A percentile compares a stretch with the other conserved stretches of the same genome.
phyloP scores from a whole-genome alignment of 2,113 vertebrate species.

The Plectropomus leopardus region DNA sequence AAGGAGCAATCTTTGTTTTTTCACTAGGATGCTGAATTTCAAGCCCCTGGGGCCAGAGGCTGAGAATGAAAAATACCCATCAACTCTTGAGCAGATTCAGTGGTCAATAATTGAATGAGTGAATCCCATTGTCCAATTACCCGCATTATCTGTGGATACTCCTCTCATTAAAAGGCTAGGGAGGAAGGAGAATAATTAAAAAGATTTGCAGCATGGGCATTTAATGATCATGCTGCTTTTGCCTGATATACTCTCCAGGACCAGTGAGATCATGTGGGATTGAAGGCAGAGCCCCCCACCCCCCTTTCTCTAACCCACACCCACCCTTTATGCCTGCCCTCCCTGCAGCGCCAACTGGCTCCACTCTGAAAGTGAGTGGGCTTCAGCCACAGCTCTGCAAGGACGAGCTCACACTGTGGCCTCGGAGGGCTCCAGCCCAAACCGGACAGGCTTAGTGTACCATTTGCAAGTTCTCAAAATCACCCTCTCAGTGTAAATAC shows the following conservation, averaged over 20 bases:
- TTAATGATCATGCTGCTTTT: constrained; percentile 81
- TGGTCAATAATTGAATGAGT: constrained; percentile 86
- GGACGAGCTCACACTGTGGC: constrained; percentile 32
- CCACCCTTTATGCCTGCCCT: constrained; percentile 15
- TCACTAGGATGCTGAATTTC: constrained; percentile 20
- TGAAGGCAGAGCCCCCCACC: constrained; percentile 55
- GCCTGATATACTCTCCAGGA: constrained; percentile 80
- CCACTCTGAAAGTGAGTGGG: constrained; percentile 35
- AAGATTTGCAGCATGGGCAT: constrained; percentile 81
- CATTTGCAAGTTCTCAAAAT: constrained; percentile 48
- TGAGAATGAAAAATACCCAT: constrained; percentile 70
- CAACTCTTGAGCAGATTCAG: constrained; percentile 78
- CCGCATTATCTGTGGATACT: constrained; percentile 83
- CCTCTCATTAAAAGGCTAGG: constrained; percentile 82
- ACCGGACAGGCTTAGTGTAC: background rate
- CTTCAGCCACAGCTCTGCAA: constrained; percentile 39
- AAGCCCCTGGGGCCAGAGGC: constrained; percentile 57
- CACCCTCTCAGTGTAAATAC: constrained; percentile 43
- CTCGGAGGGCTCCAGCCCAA: constrained; percentile 18
- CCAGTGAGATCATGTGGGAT: constrained; percentile 76
- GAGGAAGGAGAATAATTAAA: constrained; percentile 83
- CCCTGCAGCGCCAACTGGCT: constrained; percentile 51
- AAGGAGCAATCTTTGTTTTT: constrained; percentile 28
- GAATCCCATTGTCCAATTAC: constrained; percentile 85
- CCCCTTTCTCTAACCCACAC: constrained; percentile 33